These are phyloP conservation scores for Butorides virescens DNA, from an alignment of 2,113 vertebrate genomes.

Conservation along the genomic window DNA sequence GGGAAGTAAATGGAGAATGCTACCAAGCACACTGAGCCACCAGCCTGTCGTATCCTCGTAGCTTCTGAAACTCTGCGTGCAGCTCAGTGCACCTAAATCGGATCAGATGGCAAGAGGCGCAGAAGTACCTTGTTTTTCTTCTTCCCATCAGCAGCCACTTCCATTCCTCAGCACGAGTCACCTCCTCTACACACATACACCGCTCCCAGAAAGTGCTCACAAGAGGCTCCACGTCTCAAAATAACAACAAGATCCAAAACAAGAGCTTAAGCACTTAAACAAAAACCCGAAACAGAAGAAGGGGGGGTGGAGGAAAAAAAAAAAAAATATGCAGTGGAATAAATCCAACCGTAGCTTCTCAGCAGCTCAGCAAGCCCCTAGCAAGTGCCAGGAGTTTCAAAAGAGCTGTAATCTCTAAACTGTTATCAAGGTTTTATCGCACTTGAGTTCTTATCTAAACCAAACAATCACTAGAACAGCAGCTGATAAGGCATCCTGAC, in stretches of 20 bases:
- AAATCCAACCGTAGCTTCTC: not conserved
- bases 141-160: not conserved
- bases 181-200: not conserved
- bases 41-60: not conserved
- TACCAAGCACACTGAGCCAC: fast-evolving
- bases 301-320: not conserved
- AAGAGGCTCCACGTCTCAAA: not conserved
- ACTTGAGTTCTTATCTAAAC: slow-evolving; percentile 75
- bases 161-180: not conserved
- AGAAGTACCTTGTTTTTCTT: not conserved
- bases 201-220: fast-evolving
- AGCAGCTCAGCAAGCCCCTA: not conserved
- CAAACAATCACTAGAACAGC: slow-evolving; percentile 78
- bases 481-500: slow-evolving; percentile 73
- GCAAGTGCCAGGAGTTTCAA: slow-evolving; percentile 66
- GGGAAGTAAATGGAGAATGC: not conserved
- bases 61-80: fast-evolving
- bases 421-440: slow-evolving; percentile 74
- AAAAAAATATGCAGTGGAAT: not conserved
- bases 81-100: not conserved
- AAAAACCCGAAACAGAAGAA: not conserved
- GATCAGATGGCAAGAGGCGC: not conserved
- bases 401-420: slow-evolving; percentile 68
- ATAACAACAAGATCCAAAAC: not conserved
- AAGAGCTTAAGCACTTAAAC: slow-evolving; percentile 3